Evolutionary conservation across 2,797 vertebrate species (phyloP), one percentile per base, ranked within the genome.

Genomic region (Acrocephalus scirpaceus): DNA sequence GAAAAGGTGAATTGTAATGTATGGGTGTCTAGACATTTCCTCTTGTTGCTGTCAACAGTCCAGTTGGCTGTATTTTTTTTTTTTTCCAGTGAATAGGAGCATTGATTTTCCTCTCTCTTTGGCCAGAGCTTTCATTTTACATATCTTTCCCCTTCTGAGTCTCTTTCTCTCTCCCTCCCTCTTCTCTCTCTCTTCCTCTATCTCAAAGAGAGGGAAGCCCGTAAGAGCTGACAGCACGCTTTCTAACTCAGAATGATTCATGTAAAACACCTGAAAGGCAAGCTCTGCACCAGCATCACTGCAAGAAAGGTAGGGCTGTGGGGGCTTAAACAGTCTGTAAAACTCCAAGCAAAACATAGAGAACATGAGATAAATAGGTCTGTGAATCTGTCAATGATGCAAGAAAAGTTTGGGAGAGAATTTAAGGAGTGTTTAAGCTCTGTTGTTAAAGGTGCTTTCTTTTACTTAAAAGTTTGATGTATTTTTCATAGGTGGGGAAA

Each of bases 181-280:
- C 71, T 53, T 87, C 44, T 73, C 40, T 86, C 66, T 78, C 34
- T 91, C 62, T 95, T 60, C 82, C 57, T 93, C 58, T 86, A 3
- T 87, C 66, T 93, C 58, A 78, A 86, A 92, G 87, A 90, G 85
- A 80, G 95, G 67, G 54, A 85, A 82, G 72, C 70, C 74, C 54
- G 72, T 93, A 70, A 66, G 71, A 95, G 53, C 89, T 72, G 90
- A 91, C 92, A 91, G 79, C 80, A 20, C 91, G 82, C 87, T 69
- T 97, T 94, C 88, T 97, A 97, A 96, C 93, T 96, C 84, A 95
- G 79, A 97, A 95, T 96, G 97, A 97, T 97, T 96, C 95, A 97
- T 95, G 95, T 97, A 91, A 96, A 94, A 76, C 77, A 90, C 74
- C 96, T 97, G 91, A 97, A 96, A 96, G 93, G 93, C 94, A 94